Base-by-base conservation (phyloP, 2,888 invertebrate species). In the Pheosia tremula region DNA sequence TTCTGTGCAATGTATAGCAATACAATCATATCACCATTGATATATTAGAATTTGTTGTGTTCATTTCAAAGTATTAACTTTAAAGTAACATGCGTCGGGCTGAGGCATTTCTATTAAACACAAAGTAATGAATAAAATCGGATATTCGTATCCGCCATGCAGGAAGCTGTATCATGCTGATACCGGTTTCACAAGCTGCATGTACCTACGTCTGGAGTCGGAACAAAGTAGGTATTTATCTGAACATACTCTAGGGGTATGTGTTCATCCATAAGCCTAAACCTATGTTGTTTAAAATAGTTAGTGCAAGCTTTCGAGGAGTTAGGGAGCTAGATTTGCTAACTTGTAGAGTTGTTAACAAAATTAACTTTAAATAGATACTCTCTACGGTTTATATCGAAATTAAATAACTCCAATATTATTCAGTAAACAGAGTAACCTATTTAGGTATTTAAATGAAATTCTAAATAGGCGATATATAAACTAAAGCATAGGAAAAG, bases 121-220 rank as follows among this genome's bases (percentile, higher is more conserved):
- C 81, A 88, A 90, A 91, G 83, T 84, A 86, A 87, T 85, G 71
- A 85, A 88, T 86, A 87, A 89, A 93, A 88, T 83, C 85, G 91
- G 91, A 91, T 86, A 84, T 79, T 85, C 77, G 86, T 82, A 88
- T 91, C 91, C 90, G 91, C 92, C 93, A 93, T 93, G 93, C 93
- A 92, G 87, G 84, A 93, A 93, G 93, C 93, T 88, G 88, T 87
- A 83, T 88, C 93, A 93, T 93, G 93, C 93, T 91, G 86, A 85
- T 88, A 87, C 87, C 81, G 81, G 81, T 85, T 82, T 73, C 82
- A 84, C 79, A 87, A 87, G 87, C 86, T 82, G 87, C 87, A 87
- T 87, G 86, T 86, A 81, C 82, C 79, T 82, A 79, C 67, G 53
- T 64, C 65, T 72, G 72, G 67, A 77, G 69, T 67, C 71, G 75